Base-by-base conservation (phyloP, 2,797 vertebrate species). In the Hippoglossus hippoglossus region DNA sequence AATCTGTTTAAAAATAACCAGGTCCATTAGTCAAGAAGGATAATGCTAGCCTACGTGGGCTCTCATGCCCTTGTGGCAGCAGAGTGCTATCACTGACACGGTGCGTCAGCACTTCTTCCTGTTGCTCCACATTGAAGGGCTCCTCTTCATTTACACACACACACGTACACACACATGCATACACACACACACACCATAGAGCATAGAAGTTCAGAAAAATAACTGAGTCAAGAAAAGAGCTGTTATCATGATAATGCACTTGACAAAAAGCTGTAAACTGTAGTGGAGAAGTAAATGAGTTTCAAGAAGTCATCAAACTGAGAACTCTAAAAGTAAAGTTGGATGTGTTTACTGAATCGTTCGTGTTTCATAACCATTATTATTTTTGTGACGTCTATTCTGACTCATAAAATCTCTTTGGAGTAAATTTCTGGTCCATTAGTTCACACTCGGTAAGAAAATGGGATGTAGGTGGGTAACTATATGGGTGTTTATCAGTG, bases 1-100 rank as follows among this genome's bases (percentile, higher is more conserved):
- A 93, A 93, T 92, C 87, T 90, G 93, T 94, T 94, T 95, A 94
- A 94, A 95, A 95, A 95, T 94, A 95, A 94, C 85, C 85, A 77
- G 89, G 84, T 92, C 91, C 91, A 92, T 94, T 94, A 93, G 93
- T 90, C 87, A 84, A 82, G 89, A 82, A 90, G 93, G 92, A 93
- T 92, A 92, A 92, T 93, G 91, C 90, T 84, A 88, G 85, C 88
- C 87, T 91, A 90, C 85, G 92, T 89, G 87, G 89, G 90, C 91
- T 89, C 88, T 87, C 84, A 84, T 92, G 84, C 91, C 93, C 92
- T 91, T 93, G 90, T 88, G 90, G 91, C 88, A 91, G 90, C 89
- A 87, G 86, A 91, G 91, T 86, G 90, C 92, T 93, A 93, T 93
- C 93, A 91, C 92, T 93, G 91, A 93, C 92, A 90, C 87, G 18